Base-by-base conservation (phyloP, 2,113 vertebrate genomes). In the Noturus placidus region DNA sequence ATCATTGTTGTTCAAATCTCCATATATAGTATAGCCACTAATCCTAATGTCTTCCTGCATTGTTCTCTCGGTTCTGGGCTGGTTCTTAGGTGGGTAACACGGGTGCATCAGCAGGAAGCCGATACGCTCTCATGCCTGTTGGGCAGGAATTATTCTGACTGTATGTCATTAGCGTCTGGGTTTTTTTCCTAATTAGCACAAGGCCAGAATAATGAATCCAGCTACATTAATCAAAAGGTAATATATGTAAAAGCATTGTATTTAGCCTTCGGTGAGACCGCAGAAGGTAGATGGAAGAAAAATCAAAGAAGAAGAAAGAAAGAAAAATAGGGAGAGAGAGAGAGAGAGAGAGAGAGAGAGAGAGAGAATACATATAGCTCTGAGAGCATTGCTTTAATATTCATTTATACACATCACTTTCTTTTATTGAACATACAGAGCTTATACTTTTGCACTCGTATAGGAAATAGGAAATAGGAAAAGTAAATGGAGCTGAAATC, bases 161-260 rank as follows among this genome's bases (percentile, higher is more conserved):
- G 93, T 94, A 95, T 96, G 94, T 95, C 95, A 95, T 95, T 95
- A 95, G 92, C 89, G 89, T 89, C 79, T 91, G 70, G 85, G 91
- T 93, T 93, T 95, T 95, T 95, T 95, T 95, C 94, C 94, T 96
- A 96, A 96, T 96, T 95, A 96, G 95, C 94, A 93, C 93, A 91
- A 92, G 95, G 94, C 93, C 92, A 95, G 94, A 96, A 95, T 96
- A 95, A 96, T 95, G 95, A 96, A 95, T 95, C 95, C 93, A 93
- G 92, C 94, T 95, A 94, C 93, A 95, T 95, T 96, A 95, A 95
- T 96, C 95, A 95, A 95, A 95, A 95, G 94, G 95, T 96, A 95
- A 95, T 96, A 95, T 95, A 96, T 96, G 95, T 95, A 95, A 95
- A 95, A 94, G 94, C 92, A 95, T 92, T 93, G 92, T 93, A 95